phyloP scores from a whole-genome alignment of 1,140 invertebrate species.

The Drosophila lacertosa region DNA sequence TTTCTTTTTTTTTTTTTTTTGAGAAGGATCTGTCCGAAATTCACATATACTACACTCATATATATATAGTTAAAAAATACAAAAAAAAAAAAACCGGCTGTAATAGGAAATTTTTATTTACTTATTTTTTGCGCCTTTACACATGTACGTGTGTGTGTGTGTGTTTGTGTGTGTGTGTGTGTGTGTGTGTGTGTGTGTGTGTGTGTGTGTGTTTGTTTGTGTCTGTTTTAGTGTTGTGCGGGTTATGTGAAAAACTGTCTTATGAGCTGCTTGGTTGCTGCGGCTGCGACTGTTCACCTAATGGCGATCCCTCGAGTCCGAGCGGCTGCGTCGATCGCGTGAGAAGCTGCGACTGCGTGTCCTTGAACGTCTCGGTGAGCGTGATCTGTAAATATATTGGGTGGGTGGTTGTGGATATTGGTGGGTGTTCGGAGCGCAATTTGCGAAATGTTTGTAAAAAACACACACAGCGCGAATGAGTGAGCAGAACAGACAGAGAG shows the following conservation, averaged over 20 bases:
- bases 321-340: slow-evolving; percentile 84
- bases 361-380: slow-evolving; percentile 85
- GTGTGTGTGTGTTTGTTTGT: slow-evolving; percentile 3
- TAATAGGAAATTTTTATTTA: slow-evolving; percentile 28
- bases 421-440: slow-evolving; percentile 1
- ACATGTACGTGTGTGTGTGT: slow-evolving; percentile 13
- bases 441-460: not conserved
- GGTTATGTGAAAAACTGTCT: slow-evolving; percentile 18
- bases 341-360: slow-evolving; percentile 85
- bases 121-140: slow-evolving; percentile 17
- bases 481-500: slow-evolving; percentile 8
- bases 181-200: slow-evolving; percentile 5
- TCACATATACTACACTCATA: slow-evolving; percentile 5
- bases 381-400: slow-evolving; percentile 84
- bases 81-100: slow-evolving; percentile 15
- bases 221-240: slow-evolving; percentile 4
- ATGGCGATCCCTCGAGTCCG: slow-evolving; percentile 85
- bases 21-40: slow-evolving; percentile 4
- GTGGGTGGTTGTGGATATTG: not conserved
- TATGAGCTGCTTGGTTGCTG: slow-evolving; percentile 13
- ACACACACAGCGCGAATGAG: slow-evolving; percentile 8
- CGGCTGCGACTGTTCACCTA: slow-evolving; percentile 57
- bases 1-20: slow-evolving; percentile 2
- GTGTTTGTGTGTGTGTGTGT: slow-evolving; percentile 5
- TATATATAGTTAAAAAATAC: slow-evolving; percentile 4